Conservation (phyloP, 2,888 invertebrate genomes). For the Phalera bucephala region DNA sequence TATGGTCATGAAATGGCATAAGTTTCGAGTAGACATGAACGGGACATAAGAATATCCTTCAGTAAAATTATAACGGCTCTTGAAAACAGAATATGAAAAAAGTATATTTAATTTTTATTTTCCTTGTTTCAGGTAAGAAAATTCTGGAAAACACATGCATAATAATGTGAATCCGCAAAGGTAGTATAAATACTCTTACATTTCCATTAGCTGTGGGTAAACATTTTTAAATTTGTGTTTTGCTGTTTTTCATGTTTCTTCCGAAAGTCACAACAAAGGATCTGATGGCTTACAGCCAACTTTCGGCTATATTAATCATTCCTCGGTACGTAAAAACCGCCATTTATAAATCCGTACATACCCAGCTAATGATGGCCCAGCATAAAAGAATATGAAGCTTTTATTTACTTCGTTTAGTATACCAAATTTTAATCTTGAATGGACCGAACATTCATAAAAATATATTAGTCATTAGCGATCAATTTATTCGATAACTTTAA, state of each 20-base stretch:
- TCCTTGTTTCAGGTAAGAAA: constrained; percentile 60
- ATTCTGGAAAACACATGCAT: background rate
- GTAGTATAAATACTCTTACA: constrained; percentile 4
- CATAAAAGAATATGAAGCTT: constrained; percentile 35
- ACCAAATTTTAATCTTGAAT: constrained; percentile 25
- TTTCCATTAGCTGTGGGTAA: constrained; percentile 8
- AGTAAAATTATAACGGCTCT: background rate
- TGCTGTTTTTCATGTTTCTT: constrained; percentile 42
- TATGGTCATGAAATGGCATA: constrained; percentile 36
- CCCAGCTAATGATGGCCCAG: constrained; percentile 39
- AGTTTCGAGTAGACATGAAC: constrained; percentile 17
- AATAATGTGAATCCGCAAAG: constrained; percentile 2
- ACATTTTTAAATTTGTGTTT: constrained; percentile 32
- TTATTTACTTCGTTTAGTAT: constrained; percentile 23
- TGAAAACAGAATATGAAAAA: background rate
- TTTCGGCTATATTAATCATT: constrained; percentile 63
- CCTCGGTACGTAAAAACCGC: constrained; percentile 49
- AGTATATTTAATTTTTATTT: constrained; percentile 11
- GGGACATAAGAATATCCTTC: constrained; percentile 4
- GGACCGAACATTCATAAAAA: constrained; percentile 22
- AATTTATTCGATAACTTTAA: constrained; percentile 33
- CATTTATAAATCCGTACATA: constrained; percentile 55
- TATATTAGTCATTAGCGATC: constrained; percentile 34
- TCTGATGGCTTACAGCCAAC: constrained; percentile 61
- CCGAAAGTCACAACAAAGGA: constrained; percentile 56